phyloP scores from a whole-genome alignment of 2,888 invertebrate species.

The Idaea biselata region DNA sequence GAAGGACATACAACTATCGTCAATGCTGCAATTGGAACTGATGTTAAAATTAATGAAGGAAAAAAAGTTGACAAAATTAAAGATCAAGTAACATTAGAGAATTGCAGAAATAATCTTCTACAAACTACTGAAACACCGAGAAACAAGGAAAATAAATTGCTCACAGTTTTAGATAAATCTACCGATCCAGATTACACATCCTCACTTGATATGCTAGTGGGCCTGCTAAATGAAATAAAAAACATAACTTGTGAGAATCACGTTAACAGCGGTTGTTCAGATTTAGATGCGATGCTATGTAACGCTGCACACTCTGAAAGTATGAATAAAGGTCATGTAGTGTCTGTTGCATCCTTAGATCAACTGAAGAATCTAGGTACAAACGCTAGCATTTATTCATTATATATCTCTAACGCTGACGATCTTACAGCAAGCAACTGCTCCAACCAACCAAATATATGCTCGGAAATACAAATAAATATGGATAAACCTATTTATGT shows the following conservation, averaged over 20 bases:
- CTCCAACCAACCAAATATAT: neutral
- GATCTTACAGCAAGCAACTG: conserved; percentile 8
- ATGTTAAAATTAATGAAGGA: neutral
- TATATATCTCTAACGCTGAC: conserved; percentile 40
- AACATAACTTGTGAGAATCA: conserved; percentile 60
- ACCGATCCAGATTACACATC: conserved; percentile 48
- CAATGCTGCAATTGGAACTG: neutral
- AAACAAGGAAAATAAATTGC: neutral
- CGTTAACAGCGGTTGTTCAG: conserved; percentile 26
- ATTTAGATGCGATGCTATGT: conserved; percentile 43
- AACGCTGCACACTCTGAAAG: conserved; percentile 33
- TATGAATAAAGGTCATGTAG: conserved; percentile 31
- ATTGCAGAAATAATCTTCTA: neutral
- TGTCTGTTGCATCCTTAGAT: conserved; percentile 50
- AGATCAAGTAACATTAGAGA: neutral
- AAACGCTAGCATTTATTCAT: conserved; percentile 44
- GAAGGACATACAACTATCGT: neutral
- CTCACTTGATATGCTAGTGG: conserved; percentile 65
- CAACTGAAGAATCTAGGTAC: conserved; percentile 48
- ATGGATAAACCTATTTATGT: conserved; percentile 27
- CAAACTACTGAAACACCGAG: neutral
- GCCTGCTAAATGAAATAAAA: conserved; percentile 67
- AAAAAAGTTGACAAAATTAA: neutral
- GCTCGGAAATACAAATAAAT: conserved; percentile 1
- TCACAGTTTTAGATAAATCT: conserved; percentile 7